These are phyloP conservation scores for Poeciliopsis turrubarensis DNA, from an alignment of 2,113 vertebrate species.

Conservation along the genomic window DNA sequence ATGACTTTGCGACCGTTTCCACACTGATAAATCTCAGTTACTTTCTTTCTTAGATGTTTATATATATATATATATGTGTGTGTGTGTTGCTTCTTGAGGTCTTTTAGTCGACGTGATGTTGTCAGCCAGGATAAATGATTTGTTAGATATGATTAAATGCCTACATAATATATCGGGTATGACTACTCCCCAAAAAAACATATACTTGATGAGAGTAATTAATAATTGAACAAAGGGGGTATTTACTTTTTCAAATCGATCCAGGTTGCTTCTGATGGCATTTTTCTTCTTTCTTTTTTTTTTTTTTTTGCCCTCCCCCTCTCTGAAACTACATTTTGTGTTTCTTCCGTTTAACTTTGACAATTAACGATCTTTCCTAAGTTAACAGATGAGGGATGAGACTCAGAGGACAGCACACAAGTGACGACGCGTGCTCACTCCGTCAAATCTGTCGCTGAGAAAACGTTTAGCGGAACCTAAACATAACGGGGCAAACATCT, in stretches of 20 bases:
- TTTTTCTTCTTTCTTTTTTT: conserved; percentile 25
- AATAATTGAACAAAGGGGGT: background rate
- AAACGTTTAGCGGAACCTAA: conserved; percentile 50
- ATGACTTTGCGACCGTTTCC: background rate
- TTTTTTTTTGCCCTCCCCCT: too few species aligned
- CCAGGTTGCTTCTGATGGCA: background rate
- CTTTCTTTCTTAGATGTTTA: background rate
- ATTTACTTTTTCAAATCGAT: background rate
- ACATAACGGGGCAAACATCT: conserved; percentile 54
- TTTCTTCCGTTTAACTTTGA: conserved; percentile 17
- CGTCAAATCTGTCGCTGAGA: conserved; percentile 27
- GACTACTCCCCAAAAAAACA: background rate
- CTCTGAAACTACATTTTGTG: conserved; percentile 36
- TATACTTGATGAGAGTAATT: background rate
- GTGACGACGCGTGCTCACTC: conserved; percentile 46
- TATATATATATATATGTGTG: too few species aligned
- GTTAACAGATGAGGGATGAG: conserved; percentile 76
- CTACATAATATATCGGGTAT: background rate
- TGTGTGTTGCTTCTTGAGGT: background rate
- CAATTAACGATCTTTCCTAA: conserved; percentile 2
- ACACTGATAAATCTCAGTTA: background rate
- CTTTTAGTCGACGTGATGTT: background rate
- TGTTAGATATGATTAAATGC: background rate
- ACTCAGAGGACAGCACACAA: conserved; percentile 42
- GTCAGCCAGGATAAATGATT: background rate